A percentile compares a stretch with the other conserved stretches of the same genome.
These are phyloP conservation scores for Notodonta ziczac DNA, from an alignment of 2,888 invertebrate genomes.

Conservation along the genomic window DNA sequence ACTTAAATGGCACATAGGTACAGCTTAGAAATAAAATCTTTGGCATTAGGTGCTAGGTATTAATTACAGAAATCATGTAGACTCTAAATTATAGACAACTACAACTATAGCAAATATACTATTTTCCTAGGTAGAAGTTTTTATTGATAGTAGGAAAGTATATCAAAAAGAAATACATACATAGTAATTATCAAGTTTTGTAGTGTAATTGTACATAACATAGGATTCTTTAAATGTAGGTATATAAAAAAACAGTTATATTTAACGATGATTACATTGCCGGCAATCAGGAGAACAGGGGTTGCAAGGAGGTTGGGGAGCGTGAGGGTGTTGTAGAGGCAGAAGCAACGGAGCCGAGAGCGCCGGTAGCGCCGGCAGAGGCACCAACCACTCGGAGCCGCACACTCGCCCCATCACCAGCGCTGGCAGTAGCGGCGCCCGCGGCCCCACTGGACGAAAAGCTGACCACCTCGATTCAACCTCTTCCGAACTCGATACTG, in stretches of 20 bases:
- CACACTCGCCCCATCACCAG: constrained; percentile 81
- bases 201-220: constrained; percentile 5
- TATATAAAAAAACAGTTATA: not conserved
- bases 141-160: no score
- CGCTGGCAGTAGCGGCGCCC: constrained; percentile 75
- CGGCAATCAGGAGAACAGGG: constrained; percentile 78
- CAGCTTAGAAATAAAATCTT: no score
- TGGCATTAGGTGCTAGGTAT: no score
- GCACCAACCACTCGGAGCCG: constrained; percentile 80
- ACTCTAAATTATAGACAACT: no score
- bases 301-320: constrained; percentile 58
- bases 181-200: no score
- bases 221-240: not conserved
- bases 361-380: constrained; percentile 71
- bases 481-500: constrained; percentile 71
- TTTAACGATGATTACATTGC: constrained; percentile 72
- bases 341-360: constrained; percentile 69
- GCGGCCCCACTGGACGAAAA: constrained; percentile 77
- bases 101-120: no score
- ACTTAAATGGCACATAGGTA: no score
- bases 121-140: no score
- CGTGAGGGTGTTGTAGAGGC: constrained; percentile 72
- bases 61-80: no score
- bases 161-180: no score
- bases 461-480: constrained; percentile 75